phyloP scores from a whole-genome alignment of 1,140 invertebrate genomes.

The Solenopsis invicta region DNA sequence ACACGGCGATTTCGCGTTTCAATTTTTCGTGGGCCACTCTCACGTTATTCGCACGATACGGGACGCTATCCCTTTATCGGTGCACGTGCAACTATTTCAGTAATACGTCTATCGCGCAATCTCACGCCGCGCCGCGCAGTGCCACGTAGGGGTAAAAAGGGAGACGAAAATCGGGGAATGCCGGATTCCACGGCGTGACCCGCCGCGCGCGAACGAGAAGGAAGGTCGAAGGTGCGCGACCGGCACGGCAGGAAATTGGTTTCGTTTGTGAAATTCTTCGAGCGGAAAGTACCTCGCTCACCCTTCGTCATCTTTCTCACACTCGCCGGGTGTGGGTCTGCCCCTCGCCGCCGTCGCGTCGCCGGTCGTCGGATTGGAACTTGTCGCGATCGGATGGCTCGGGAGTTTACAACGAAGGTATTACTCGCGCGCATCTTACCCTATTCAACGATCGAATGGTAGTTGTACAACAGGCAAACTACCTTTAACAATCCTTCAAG shows the following conservation, averaged over 20 bases:
- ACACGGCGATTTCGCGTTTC: neutral
- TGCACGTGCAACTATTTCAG: constrained; percentile 27
- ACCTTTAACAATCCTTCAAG: constrained; percentile 31
- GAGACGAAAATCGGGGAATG: constrained; percentile 49
- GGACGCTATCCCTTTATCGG: neutral
- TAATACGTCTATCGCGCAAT: constrained; percentile 57
- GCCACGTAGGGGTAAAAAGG: constrained; percentile 8
- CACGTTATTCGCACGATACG: neutral
- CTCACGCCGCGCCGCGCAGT: neutral
- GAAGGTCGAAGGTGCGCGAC: constrained; percentile 48
- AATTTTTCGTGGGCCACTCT: neutral
- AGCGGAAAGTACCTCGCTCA: constrained; percentile 56
- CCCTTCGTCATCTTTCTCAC: constrained; percentile 46
- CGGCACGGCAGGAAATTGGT: constrained; percentile 73
- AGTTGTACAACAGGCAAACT: constrained; percentile 32
- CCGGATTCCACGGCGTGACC: constrained; percentile 57
- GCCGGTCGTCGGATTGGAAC: neutral
- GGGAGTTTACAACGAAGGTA: constrained; percentile 14
- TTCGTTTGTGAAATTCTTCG: constrained; percentile 76
- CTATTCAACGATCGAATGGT: constrained; percentile 17
- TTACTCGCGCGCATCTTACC: constrained; percentile 8
- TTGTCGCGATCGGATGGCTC: constrained; percentile 27
- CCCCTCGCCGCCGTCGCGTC: neutral
- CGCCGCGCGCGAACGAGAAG: constrained; percentile 19
- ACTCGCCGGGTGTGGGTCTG: neutral